These are phyloP conservation scores for Lithobates sylvaticus DNA, from an alignment of 2,797 vertebrate species.

Conservation along the genomic window DNA sequence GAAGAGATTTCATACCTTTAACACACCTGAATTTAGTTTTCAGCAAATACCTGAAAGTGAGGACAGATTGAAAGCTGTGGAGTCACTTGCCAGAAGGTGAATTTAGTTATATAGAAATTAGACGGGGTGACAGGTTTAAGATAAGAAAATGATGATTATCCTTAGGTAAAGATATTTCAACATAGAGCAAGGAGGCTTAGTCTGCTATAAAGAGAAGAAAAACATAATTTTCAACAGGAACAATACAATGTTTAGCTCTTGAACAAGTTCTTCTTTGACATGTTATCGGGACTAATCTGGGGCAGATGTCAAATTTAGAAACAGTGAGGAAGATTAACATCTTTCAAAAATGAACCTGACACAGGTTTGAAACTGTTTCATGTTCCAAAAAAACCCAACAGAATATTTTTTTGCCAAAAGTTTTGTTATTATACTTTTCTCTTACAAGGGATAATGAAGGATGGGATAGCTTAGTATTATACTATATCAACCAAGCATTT, in stretches of 20 bases:
- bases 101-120: slow-evolving; percentile 80
- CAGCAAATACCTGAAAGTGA: slow-evolving; percentile 75
- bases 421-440: neutral
- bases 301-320: slow-evolving; percentile 77
- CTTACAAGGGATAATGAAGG: too few relatives aligned
- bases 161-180: slow-evolving; percentile 82
- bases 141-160: slow-evolving; percentile 80
- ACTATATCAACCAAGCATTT: too few relatives aligned
- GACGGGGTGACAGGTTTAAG: slow-evolving; percentile 79
- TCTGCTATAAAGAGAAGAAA: slow-evolving; percentile 73
- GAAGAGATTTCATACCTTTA: slow-evolving; percentile 66
- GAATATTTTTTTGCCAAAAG: slow-evolving; percentile 5
- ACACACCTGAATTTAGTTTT: slow-evolving; percentile 77
- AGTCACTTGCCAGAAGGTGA: slow-evolving; percentile 81
- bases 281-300: slow-evolving; percentile 70
- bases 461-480: too few relatives aligned
- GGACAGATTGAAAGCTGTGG: slow-evolving; percentile 82
- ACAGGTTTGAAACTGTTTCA: slow-evolving; percentile 64
- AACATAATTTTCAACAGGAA: slow-evolving; percentile 70
- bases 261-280: slow-evolving; percentile 70
- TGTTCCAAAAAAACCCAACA: neutral
- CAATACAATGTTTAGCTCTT: slow-evolving; percentile 73
- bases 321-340: slow-evolving; percentile 72
- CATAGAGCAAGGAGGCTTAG: slow-evolving; percentile 75
- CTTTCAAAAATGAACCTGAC: slow-evolving; percentile 71